These are phyloP conservation scores for Galemys pyrenaicus DNA, from an alignment of 2,113 vertebrate species.

Conservation along the genomic window DNA sequence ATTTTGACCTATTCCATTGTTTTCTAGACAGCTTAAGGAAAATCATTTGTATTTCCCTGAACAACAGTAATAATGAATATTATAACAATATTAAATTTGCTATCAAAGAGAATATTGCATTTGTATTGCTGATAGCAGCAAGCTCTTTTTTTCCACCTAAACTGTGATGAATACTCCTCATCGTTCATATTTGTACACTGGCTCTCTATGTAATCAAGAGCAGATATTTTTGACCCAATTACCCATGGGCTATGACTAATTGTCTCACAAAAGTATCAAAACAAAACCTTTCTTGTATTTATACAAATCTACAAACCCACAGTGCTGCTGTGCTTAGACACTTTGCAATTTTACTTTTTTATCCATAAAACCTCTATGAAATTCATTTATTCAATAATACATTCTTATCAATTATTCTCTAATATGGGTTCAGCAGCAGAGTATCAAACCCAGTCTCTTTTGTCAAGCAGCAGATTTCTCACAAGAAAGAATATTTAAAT, in stretches of 20 bases:
- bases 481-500: neutral
- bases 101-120: neutral
- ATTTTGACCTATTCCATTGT: conserved; percentile 7
- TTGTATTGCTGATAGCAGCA: neutral
- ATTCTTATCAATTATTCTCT: neutral
- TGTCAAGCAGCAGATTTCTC: neutral
- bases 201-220: neutral
- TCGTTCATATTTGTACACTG: neutral
- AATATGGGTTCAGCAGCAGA: neutral
- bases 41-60: conserved; percentile 37
- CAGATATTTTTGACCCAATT: neutral
- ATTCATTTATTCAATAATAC: neutral
- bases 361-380: neutral
- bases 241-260: neutral
- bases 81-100: neutral
- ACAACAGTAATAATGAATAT: conserved; percentile 27
- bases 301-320: neutral
- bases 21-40: conserved; percentile 35
- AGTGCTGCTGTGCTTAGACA: neutral
- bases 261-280: neutral
- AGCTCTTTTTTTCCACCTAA: neutral
- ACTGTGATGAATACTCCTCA: neutral
- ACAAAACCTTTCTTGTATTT: neutral
- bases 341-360: conserved; percentile 1
- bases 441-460: neutral